phyloP scores from a whole-genome alignment of 2,113 vertebrate species.

The Gallinago paraguaiae region DNA sequence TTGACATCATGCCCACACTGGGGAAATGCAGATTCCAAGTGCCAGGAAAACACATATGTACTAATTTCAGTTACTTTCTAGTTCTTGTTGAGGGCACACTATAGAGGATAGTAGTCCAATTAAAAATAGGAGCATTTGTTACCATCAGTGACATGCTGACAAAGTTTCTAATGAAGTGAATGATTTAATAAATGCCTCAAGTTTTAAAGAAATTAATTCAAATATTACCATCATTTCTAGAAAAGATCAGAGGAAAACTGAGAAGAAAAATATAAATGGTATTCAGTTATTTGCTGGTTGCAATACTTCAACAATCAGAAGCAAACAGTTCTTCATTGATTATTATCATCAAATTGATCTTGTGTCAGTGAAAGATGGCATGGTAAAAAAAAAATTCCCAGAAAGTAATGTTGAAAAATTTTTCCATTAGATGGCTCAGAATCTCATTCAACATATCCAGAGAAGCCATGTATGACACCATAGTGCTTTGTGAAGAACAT shows the following conservation, averaged over 20 bases:
- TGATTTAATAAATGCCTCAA: not conserved
- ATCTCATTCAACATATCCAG: not conserved
- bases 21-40: not conserved
- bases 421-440: not conserved
- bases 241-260: not conserved
- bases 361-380: not conserved
- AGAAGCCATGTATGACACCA: not conserved
- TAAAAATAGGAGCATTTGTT: not conserved
- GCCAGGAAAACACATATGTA: not conserved
- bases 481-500: not conserved
- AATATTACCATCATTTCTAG: not conserved
- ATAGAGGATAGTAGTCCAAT: not conserved
- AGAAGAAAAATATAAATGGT: not conserved
- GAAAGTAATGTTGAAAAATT: not conserved
- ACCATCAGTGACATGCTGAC: not conserved
- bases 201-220: not conserved
- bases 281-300: not conserved
- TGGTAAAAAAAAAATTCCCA: not conserved
- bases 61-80: not conserved
- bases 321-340: not conserved
- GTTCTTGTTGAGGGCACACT: not conserved
- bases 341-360: not conserved
- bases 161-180: not conserved
- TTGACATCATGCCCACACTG: not conserved
- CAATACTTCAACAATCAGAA: not conserved